These are phyloP conservation scores for Cosmopolites sordidus DNA, from an alignment of 2,888 invertebrate species.

Conservation along the genomic window DNA sequence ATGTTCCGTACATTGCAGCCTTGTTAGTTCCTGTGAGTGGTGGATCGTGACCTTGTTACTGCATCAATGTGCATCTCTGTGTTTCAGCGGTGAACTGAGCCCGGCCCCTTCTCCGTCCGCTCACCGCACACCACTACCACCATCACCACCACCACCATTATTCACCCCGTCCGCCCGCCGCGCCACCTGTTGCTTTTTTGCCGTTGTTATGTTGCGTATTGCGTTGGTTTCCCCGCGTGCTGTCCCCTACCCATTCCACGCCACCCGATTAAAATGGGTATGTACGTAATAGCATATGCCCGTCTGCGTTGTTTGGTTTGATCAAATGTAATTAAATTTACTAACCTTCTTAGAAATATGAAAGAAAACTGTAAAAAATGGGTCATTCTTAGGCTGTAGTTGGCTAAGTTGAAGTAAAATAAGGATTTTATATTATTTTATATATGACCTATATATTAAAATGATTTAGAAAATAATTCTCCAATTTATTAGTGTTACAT, in stretches of 20 bases:
- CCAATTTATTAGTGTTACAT: too few species aligned
- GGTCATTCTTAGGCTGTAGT: too few species aligned
- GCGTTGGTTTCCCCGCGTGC: slow-evolving; percentile 22
- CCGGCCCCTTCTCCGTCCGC: slow-evolving; percentile 11
- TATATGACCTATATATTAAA: too few species aligned
- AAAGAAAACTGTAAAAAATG: too few species aligned
- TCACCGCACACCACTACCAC: slow-evolving; percentile 15
- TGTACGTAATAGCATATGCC: too few species aligned
- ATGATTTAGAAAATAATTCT: too few species aligned
- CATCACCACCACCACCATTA: slow-evolving; percentile 10
- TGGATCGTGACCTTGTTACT: slow-evolving; percentile 3
- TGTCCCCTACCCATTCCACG: slow-evolving; percentile 9
- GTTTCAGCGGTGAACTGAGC: slow-evolving; percentile 26
- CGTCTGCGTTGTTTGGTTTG: too few species aligned
- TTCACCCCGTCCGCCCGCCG: slow-evolving; percentile 5
- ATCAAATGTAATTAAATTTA: too few species aligned
- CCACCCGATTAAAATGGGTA: background rate
- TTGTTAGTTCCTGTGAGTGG: background rate
- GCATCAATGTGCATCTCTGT: slow-evolving; percentile 11
- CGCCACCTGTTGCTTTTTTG: slow-evolving; percentile 18
- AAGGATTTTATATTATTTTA: too few species aligned
- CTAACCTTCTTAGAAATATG: too few species aligned
- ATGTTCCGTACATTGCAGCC: background rate
- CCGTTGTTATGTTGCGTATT: slow-evolving; percentile 25
- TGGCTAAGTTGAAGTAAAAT: too few species aligned